A percentile compares a stretch with the other conserved stretches of the same genome.
Conservation (phyloP, 2,797 vertebrate genomes). For the Sebastes trivittatus region DNA sequence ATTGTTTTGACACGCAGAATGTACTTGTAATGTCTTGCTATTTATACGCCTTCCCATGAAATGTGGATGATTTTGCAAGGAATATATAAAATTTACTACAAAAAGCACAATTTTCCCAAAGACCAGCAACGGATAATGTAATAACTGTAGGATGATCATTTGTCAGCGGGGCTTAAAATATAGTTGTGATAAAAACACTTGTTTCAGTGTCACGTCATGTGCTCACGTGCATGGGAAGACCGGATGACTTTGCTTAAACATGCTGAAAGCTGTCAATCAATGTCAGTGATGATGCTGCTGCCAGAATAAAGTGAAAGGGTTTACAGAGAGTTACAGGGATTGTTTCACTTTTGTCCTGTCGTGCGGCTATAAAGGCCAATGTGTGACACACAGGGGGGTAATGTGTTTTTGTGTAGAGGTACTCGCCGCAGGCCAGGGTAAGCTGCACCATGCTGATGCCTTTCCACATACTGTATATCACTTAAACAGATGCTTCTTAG, state of each 20-base stretch:
- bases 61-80: not conserved
- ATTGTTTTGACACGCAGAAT: accelerated
- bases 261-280: conserved; percentile 6
- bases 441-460: not conserved
- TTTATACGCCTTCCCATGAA: too few species aligned
- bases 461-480: not conserved
- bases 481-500: not conserved
- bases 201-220: not conserved
- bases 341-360: not conserved
- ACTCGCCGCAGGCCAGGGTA: not conserved
- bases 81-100: not conserved
- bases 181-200: not conserved
- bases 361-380: not conserved
- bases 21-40: too few species aligned
- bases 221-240: not conserved
- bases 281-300: not conserved
- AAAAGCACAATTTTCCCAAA: not conserved
- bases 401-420: not conserved
- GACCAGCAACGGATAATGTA: not conserved
- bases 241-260: not conserved
- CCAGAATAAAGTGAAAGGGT: not conserved
- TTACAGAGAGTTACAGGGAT: not conserved
- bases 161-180: not conserved
- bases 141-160: not conserved
- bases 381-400: not conserved